Conservation (phyloP, 2,797 vertebrate species). For the Galagoides demidoff region DNA sequence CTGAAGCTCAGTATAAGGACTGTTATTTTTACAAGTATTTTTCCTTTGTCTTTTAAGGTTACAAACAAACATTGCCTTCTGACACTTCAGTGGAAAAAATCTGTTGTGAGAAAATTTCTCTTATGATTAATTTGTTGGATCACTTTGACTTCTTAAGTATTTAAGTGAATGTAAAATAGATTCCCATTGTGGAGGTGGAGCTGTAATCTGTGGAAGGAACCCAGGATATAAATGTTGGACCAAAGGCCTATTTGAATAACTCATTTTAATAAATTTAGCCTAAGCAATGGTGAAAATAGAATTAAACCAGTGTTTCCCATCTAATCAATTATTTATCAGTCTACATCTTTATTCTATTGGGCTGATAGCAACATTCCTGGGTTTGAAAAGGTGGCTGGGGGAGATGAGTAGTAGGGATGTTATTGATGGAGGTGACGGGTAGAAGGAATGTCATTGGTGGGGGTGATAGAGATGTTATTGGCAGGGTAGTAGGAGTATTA, state of each 20-base stretch:
- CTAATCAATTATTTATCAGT: not conserved
- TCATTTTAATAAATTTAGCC: not conserved
- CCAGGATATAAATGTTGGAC: not conserved
- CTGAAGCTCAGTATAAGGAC: not conserved
- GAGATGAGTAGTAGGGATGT: no score
- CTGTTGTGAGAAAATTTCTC: slow-evolving; percentile 62
- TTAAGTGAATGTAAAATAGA: not conserved
- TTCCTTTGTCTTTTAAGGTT: not conserved
- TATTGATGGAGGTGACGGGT: not conserved
- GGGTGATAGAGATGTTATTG: no score
- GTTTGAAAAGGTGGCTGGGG: not conserved
- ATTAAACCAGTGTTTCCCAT: not conserved
- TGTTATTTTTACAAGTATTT: not conserved
- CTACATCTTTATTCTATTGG: not conserved
- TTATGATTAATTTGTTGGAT: slow-evolving; percentile 57
- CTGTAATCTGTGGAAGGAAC: not conserved
- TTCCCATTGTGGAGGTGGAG: not conserved
- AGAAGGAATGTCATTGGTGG: not conserved
- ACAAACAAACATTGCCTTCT: slow-evolving; percentile 56
- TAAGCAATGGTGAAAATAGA: not conserved
- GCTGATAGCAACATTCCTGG: not conserved
- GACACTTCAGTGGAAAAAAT: slow-evolving; percentile 1
- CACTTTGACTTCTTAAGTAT: slow-evolving; percentile 43
- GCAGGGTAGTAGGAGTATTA: no score
- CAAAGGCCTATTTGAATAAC: not conserved